Base-by-base conservation (phyloP, 2,113 vertebrate genomes). In the Odocoileus virginianus region DNA sequence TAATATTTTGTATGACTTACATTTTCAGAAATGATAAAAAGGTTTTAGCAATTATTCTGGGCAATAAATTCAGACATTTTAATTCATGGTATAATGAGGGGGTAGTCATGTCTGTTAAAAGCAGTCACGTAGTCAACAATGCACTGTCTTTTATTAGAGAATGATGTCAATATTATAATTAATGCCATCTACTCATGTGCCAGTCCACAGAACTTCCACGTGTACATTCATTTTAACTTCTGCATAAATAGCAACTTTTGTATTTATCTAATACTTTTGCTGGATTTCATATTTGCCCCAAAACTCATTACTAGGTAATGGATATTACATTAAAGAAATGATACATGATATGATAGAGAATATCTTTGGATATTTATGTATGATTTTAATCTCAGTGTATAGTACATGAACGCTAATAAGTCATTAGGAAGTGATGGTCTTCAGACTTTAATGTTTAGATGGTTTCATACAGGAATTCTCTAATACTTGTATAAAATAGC, bases 81-180 rank as follows among this genome's bases (percentile, higher is more conserved):
- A 98, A 98, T 98, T 98, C 97, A 98, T 96, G 97, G 81, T 85
- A 95, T 98, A 96, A 97, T 90, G 95, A 98, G 91, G 36, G 67
- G 91, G 87, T 97, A 97, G 97, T 98, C 92, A 93, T 97, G 95
- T 98, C 97, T 98, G 74, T 98, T 98, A 98, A 98, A 98, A 97
- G 64, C 96, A 98, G 78, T 85, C 95, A 94, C 90, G 85, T 93
- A 98, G 95, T 98, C 95, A 97, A 93, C 92, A 97, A 33, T 97
- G 76, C 78, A 98, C 81, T 94, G 83, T 87, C 93, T 98, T 98
- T 96, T 98, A 98, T 97, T 98, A 97, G 96, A 96, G 97, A 95
- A 94, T 97, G 81, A 94, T 98, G 95, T 97, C 96, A 98, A 95
- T 92, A 98, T 98, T 96, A 86, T 98, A 98, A 98, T 98, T 98